A percentile compares a stretch with the other conserved stretches of the same genome.
Evolutionary conservation across 2,797 vertebrate species (phyloP).

Genomic region (Microcaecilia unicolor): DNA sequence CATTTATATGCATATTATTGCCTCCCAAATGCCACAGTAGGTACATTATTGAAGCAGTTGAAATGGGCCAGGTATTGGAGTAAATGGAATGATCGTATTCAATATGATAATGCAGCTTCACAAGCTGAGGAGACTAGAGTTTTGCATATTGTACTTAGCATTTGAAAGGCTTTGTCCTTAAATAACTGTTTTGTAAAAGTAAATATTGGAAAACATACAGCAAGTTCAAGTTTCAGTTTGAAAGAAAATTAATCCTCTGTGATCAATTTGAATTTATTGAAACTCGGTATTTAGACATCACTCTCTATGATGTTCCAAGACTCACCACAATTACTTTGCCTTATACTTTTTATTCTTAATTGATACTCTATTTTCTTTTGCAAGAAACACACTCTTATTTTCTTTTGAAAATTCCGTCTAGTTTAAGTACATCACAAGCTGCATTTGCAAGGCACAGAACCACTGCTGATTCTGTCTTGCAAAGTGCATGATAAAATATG

Average conservation of each 20-base stretch:
- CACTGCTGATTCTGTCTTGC: background rate
- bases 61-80: no score
- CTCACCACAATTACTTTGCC: background rate
- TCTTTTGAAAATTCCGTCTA: constrained; percentile 4
- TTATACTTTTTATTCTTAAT: constrained; percentile 2
- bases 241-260: no score
- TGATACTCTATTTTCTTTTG: constrained; percentile 19
- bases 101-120: no score
- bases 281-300: background rate
- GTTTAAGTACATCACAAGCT: constrained; percentile 5
- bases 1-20: background rate
- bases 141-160: no score
- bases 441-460: background rate
- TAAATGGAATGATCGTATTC: no score
- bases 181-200: no score
- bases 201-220: no score
- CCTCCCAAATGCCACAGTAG: no score
- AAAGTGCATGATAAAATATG: background rate
- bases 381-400: constrained; percentile 2
- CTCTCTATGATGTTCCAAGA: background rate
- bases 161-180: no score
- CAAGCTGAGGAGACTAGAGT: no score
- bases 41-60: no score
- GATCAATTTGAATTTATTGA: background rate
- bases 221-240: background rate